Percentiles rank a stretch among this genome's conserved stretches.
phyloP scores from a whole-genome alignment of 2,797 vertebrate genomes.

The Sciurus carolinensis region DNA sequence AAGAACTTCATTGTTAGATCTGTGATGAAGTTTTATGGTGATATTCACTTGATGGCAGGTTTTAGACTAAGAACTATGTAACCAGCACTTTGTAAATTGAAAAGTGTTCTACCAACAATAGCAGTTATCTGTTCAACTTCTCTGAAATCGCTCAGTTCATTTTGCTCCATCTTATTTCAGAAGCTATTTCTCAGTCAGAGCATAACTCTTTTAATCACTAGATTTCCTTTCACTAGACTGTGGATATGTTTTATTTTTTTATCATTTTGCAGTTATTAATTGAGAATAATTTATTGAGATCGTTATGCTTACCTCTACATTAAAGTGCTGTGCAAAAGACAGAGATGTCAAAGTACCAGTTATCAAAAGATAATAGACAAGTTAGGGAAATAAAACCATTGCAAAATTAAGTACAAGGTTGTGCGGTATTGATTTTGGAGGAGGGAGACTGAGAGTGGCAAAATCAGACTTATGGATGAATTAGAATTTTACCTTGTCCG shows the following conservation, averaged over 20 bases:
- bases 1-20: background rate
- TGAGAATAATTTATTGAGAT: background rate
- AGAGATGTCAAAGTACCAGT: background rate
- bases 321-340: background rate
- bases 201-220: background rate
- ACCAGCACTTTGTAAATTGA: slow-evolving; percentile 12
- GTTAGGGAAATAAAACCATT: background rate
- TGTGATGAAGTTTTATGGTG: background rate
- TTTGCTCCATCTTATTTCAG: slow-evolving; percentile 49
- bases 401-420: background rate
- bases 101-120: background rate
- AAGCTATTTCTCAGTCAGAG: slow-evolving; percentile 20
- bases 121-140: background rate
- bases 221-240: background rate
- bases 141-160: background rate
- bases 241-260: background rate
- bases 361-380: background rate
- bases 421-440: background rate
- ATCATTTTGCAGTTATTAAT: slow-evolving; percentile 26
- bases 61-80: slow-evolving; percentile 53
- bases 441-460: background rate
- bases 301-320: background rate
- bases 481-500: background rate
- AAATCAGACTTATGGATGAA: background rate
- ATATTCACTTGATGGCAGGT: background rate